Conservation (phyloP, 2,888 invertebrate species). For the Ochropacha duplaris region DNA sequence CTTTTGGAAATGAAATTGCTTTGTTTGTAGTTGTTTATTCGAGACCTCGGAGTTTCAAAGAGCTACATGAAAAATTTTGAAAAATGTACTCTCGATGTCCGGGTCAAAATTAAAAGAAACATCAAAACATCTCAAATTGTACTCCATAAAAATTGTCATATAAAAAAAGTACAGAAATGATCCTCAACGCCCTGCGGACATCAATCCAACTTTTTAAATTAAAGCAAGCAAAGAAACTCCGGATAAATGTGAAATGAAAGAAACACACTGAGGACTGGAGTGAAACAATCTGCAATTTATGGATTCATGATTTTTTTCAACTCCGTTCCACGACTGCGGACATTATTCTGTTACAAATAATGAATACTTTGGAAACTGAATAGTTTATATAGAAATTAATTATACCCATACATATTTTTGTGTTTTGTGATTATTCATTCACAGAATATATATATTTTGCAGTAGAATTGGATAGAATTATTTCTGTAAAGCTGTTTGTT, state of each 20-base stretch:
- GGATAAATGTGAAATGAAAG: slow-evolving; percentile 45
- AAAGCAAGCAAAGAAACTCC: slow-evolving; percentile 59
- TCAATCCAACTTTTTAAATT: slow-evolving; percentile 79
- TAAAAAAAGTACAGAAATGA: slow-evolving; percentile 38
- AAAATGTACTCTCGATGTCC: not conserved
- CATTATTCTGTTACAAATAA: not conserved
- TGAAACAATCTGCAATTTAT: not conserved
- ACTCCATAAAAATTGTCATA: slow-evolving; percentile 41
- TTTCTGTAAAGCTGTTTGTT: too few relatives aligned
- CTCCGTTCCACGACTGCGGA: not conserved
- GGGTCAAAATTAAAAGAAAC: not conserved
- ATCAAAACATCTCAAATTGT: slow-evolving; percentile 32
- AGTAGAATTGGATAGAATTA: too few relatives aligned
- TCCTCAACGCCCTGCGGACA: slow-evolving; percentile 44
- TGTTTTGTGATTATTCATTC: too few relatives aligned
- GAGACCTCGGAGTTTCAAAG: not conserved
- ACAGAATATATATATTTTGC: too few relatives aligned
- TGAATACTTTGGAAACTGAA: not conserved
- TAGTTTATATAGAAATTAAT: too few relatives aligned
- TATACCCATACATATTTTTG: too few relatives aligned
- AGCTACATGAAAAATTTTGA: not conserved
- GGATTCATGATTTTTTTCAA: not conserved
- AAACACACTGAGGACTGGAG: slow-evolving; percentile 39
- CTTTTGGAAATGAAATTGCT: not conserved
- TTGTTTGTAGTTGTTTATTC: not conserved